Percentiles rank a stretch among this genome's conserved stretches.
Evolutionary conservation across 2,113 vertebrate species (phyloP).

Genomic region (Carlito syrichta): DNA sequence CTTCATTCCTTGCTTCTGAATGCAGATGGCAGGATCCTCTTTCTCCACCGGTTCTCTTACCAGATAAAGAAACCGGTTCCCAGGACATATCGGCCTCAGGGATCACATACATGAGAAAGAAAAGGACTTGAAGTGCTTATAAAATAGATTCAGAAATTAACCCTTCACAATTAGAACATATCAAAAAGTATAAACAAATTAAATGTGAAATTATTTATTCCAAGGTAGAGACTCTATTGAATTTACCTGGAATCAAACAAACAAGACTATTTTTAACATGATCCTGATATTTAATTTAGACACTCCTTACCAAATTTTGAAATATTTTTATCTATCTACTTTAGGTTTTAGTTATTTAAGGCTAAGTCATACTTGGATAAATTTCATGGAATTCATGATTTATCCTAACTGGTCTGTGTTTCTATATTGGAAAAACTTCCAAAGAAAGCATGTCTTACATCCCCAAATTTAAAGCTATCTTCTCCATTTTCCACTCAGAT

Average conservation of each 20-base stretch:
- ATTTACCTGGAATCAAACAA: not conserved
- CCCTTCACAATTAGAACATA: not conserved
- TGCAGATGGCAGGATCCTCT: not conserved
- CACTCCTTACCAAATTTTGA: not conserved
- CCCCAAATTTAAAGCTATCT: not conserved
- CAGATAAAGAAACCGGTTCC: not conserved
- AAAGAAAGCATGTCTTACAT: not conserved
- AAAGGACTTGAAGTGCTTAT: not conserved
- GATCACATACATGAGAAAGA: not conserved
- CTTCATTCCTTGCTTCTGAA: not conserved
- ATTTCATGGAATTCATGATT: not conserved
- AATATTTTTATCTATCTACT: not conserved
- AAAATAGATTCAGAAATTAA: constrained; percentile 1
- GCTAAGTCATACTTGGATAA: not conserved
- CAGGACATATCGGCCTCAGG: not conserved
- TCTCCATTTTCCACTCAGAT: not conserved
- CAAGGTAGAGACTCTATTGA: not conserved
- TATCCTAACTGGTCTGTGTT: not conserved
- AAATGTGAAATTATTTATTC: constrained; percentile 1
- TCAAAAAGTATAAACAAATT: not conserved
- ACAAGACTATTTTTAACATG: not conserved
- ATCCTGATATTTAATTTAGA: not conserved
- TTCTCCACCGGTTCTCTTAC: not conserved
- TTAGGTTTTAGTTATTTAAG: not conserved
- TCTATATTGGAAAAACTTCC: not conserved